These are phyloP conservation scores for Anarhynchus alexandrinus DNA, from an alignment of 2,113 vertebrate genomes.

Conservation along the genomic window DNA sequence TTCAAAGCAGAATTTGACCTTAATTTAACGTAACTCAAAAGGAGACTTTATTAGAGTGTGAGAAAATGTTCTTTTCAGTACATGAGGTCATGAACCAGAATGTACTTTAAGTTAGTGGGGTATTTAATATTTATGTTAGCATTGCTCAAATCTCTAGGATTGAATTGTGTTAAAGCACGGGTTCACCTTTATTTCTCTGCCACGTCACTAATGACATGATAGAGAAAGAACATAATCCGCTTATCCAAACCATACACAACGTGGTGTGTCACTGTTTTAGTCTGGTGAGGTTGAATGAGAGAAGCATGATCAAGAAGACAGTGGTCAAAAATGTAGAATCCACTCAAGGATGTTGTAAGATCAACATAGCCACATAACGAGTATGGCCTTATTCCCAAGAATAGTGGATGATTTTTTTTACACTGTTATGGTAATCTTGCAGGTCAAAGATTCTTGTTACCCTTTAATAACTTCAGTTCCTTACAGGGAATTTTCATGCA, in stretches of 20 bases:
- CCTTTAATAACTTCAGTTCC: background rate
- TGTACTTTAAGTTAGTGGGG: background rate
- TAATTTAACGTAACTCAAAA: background rate
- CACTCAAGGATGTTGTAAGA: background rate
- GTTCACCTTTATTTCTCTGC: background rate
- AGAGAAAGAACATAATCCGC: background rate
- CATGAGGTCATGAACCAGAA: background rate
- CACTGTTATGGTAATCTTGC: background rate
- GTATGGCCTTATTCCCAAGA: background rate
- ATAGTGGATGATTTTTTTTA: background rate
- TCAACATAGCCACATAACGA: background rate
- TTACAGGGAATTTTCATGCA: background rate
- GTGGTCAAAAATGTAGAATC: background rate
- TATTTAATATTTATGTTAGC: background rate
- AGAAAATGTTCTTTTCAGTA: background rate
- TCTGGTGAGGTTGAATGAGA: background rate
- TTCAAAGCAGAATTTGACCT: background rate
- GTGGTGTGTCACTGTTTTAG: background rate
- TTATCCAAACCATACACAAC: background rate
- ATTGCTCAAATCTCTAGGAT: background rate
- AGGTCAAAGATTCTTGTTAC: background rate
- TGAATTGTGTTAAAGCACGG: background rate
- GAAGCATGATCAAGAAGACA: background rate
- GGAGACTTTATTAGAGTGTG: background rate
- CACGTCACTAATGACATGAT: background rate